Base-by-base conservation (phyloP, 53 echinoderm and acorn worm species). In the Echinarachnius parma region DNA sequence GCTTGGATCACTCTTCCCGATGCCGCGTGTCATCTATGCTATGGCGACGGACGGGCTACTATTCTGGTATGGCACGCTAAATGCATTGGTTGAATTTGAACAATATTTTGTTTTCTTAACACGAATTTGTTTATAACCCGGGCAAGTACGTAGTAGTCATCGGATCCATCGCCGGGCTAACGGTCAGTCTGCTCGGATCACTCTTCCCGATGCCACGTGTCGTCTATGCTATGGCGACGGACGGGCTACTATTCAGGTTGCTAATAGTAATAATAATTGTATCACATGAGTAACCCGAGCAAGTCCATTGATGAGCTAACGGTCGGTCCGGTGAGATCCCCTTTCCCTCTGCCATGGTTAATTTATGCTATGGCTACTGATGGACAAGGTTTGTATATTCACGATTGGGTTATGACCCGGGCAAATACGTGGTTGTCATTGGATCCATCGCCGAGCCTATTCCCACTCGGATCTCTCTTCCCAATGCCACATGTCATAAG, bases 151-250 rank as follows among this genome's bases (percentile, higher is more conserved):
- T 96, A 7, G 91, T 91, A 28, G 91, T 84, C 15, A 44, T 80
- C 31, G 96, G 96, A 1, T 87, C 96, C 18, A 77, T 96, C 29
- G 87, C 87, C 9, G 95, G 90, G 8, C 74, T 95, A 27, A 84
- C 91, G 47, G 96, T 96, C 72, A 96, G 96, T 60, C 77, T 91
- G 9, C 82, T 96, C 0, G 96, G 96, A 21, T 96, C 96, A 16
- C 87, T 96, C 50, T 95, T 95, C 49, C 91, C 96, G 0, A 96
- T 91, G 91, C 91, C 91, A 2, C 48, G 96, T 28, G 87, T 96
- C 53, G 91, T 96, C 62, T 96, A 96, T 34, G 96, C 96, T 26
- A 96, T 96, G 96, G 81, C 96, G 11, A 67, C 79, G 4, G 96
- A 96, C 46, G 96, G 96, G 0, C 67, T 96, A 13, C 69, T 91